Evolutionary conservation across 2,113 vertebrate genomes (phyloP), one percentile per base, ranked within the genome.

Genomic region (Chelonoidis abingdonii): DNA sequence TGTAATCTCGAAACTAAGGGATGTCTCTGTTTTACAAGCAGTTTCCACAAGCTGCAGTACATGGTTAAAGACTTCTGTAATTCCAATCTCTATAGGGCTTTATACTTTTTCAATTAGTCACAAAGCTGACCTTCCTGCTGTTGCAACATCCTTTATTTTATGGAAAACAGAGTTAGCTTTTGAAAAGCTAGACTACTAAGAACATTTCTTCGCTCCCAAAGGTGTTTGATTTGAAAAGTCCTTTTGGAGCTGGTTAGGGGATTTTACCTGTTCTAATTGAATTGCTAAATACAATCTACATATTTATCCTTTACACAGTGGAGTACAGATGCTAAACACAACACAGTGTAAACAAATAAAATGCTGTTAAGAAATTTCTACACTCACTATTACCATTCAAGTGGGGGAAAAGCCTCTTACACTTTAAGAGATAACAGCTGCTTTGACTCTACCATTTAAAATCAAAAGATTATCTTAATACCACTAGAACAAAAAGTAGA

Each of bases 1-100:
- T 0, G 5, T 93, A 98, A 96, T 97, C 87, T 95, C 88, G 83
- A 94, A 97, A 95, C 79, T 92, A 94, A 97, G 86, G 62, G 81
- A 94, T 95, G 86, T 69, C 62, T 95, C 85, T 92, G 69, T 84
- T 94, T 95, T 83, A 95, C 85, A 88, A 97, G 95, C 56, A 93
- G 83, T 89, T 95, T 97, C 93, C 91, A 87, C 88, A 86, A 92
- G 93, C 87, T 94, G 88, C 49, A 94, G 86, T 86, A 92, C 72
- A 86, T 14, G 62, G 88, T 89, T 92, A 96, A 94, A 94, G 89
- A 88, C 84, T 89, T 59, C 83, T 78, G 92, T 93, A 95, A 97
- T 97, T 97, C 95, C 94, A 93, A 27, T 88, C 91, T 95, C 92
- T 87, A 31, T 54, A 89, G 83, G 80, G 84, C 86, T 95, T 87